Base-by-base conservation (phyloP, 2,797 vertebrate genomes). In the Glyptemys insculpta region DNA sequence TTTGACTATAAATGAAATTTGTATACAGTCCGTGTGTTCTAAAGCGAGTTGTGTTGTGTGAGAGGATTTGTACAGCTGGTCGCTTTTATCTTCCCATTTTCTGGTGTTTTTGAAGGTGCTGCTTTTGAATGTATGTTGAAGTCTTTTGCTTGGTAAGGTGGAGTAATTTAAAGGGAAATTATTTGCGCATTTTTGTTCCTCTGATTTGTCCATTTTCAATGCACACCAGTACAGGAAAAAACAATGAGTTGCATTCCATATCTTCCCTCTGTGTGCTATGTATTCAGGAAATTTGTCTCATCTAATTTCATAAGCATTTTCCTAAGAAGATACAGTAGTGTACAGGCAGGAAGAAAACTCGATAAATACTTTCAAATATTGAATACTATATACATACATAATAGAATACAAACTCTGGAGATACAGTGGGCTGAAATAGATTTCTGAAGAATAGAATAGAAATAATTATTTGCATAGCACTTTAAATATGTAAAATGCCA, bases 101-200 rank as follows among this genome's bases (percentile, higher is more conserved):
- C 74, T 12, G 27, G 19, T 85, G 83, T 84, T 92, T 95, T 95
- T 95, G 93, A 96, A 95, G 85, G 53, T 83, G 83, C 82, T 89
- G 52, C 91, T 87, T 96, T 93, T 49, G 88, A 86, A 31, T 84
- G 1, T 65, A 6, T 23, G 2, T 85, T 81, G 8, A 91, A 81
- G 72, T 18, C 44, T 96, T 97, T 91, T 90, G 68, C 15, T 88
- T 47, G 62, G 23, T 81, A 74, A 95, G 56, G 19, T 34, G 78
- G 27, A 59, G 94, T 81, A 31, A 49, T 31, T 53, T 65, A 57
- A 50, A 82, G 5, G 14, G 53, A 62, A 92, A 81, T 91, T 85
- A 29, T 83, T 83, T 83, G 44, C 54, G 83, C 21, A 82, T 91
- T 41, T 78, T 93, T 68, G 18, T 82, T 21, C 12, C 9, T 82